Evolutionary conservation across 1,140 invertebrate species (phyloP), one percentile per base, ranked within the genome.

Genomic region (Sipha flava): DNA sequence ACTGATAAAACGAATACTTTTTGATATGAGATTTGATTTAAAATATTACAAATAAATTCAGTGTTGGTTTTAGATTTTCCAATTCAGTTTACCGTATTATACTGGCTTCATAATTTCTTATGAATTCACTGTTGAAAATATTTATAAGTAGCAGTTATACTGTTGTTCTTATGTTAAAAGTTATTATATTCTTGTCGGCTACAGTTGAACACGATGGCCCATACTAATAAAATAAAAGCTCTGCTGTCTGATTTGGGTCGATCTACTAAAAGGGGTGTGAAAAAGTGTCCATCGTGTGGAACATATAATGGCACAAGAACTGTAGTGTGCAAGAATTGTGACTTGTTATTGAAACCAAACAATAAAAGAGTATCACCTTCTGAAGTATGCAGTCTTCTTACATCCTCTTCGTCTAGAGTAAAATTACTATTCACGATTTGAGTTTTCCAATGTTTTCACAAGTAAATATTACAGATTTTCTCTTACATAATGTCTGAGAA

Each of bases 271-370:
- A 87, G 90, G 83, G 93, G 92, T 81, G 89, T 94, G 0, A 87
- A 90, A 81, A 92, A 91, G 83, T 94, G 92, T 85, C 90, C 90
- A 3, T 92, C 93, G 84, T 94, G 93, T 88, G 91, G 91, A 0
- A 91, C 90, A 3, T 91, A 89, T 73, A 94, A 94, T 86, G 92
- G 92, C 2, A 92, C 91, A 4, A 85, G 92, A 82, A 91, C 92
- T 34, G 85, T 90, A 16, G 89, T 88, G 80, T 94, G 93, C 84
- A 94, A 94, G 84, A 94, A 52, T 0, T 77, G 94, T 59, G 16
- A 57, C n/a, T 18, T 54, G 9, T 18, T 59, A 2, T n/a, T 77
- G 14, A 77, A 54, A 18, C 49, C 73, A 1, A 77, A 77, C 16
- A 77, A 40, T 43, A 77, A 77, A 59, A 77, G 18, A 29, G 73